These are phyloP conservation scores for Cottus gobio DNA, from an alignment of 2,113 vertebrate genomes.

Conservation along the genomic window DNA sequence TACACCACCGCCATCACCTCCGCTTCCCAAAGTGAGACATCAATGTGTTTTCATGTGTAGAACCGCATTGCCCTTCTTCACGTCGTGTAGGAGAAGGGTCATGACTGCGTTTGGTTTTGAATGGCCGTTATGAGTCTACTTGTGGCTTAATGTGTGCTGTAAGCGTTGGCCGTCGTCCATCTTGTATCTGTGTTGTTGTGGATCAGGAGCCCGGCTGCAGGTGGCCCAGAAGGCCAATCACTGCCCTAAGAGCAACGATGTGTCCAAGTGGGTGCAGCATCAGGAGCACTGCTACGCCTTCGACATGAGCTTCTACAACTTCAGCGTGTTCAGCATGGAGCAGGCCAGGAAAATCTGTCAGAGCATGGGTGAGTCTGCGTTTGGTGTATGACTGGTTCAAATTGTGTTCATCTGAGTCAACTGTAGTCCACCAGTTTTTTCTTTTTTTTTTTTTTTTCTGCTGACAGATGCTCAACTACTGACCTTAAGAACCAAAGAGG, in stretches of 20 bases:
- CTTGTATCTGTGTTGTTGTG: background rate
- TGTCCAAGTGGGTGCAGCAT: slow-evolving; percentile 87
- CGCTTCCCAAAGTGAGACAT: slow-evolving; percentile 68
- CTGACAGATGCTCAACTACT: slow-evolving; percentile 87
- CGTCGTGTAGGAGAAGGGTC: too few relatives aligned
- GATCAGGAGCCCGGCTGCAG: slow-evolving; percentile 58
- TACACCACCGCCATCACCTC: slow-evolving; percentile 79
- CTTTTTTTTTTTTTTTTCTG: background rate
- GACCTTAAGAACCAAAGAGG: slow-evolving; percentile 87
- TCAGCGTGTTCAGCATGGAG: slow-evolving; percentile 82
- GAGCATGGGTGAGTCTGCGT: slow-evolving; percentile 83
- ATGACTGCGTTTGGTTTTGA: too few relatives aligned
- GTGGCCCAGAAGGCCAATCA: slow-evolving; percentile 39
- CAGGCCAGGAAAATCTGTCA: slow-evolving; percentile 86
- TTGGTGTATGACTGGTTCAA: background rate
- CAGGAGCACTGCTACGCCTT: slow-evolving; percentile 88
- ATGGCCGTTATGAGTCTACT: background rate
- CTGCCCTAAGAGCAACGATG: slow-evolving; percentile 80
- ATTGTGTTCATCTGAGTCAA: slow-evolving; percentile 14
- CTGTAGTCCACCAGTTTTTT: background rate
- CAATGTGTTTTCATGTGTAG: background rate
- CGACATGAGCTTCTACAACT: slow-evolving; percentile 88
- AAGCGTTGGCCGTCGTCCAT: background rate
- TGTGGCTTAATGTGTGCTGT: background rate
- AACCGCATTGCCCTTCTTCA: background rate